Conservation (phyloP, 2,888 invertebrate genomes). For the Catocala fraxini region DNA sequence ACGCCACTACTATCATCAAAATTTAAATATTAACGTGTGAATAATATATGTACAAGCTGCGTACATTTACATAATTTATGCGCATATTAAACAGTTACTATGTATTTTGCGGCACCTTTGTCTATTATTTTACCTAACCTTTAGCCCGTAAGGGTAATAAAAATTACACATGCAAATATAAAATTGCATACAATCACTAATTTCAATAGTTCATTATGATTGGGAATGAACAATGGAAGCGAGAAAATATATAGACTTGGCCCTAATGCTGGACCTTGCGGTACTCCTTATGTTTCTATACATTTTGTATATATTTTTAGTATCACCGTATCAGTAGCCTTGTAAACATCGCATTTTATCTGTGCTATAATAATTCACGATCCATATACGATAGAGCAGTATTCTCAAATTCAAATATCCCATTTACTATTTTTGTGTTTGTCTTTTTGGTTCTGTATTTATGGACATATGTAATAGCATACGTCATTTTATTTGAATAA, state of each 20-base stretch:
- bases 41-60: not conserved
- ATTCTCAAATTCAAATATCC: too few relatives aligned
- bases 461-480: too few relatives aligned
- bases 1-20: constrained; percentile 3
- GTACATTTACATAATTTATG: constrained; percentile 8
- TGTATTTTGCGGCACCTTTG: constrained; percentile 8
- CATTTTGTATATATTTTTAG: too few relatives aligned
- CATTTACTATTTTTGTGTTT: too few relatives aligned
- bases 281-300: not conserved
- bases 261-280: not conserved
- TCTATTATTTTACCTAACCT: constrained; percentile 5
- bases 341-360: too few relatives aligned
- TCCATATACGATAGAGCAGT: too few relatives aligned
- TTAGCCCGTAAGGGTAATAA: constrained; percentile 1
- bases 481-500: too few relatives aligned
- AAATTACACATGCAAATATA: not conserved
- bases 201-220: too few relatives aligned
- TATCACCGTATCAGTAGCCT: too few relatives aligned
- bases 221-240: too few relatives aligned
- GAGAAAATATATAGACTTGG: not conserved
- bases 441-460: too few relatives aligned
- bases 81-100: constrained; percentile 4
- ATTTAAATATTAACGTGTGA: constrained; percentile 3
- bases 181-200: not conserved
- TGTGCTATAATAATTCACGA: too few relatives aligned